Percentiles rank a stretch among this genome's conserved stretches.
phyloP scores from a whole-genome alignment of 2,113 vertebrate genomes.

The Cheirogaleus medius region DNA sequence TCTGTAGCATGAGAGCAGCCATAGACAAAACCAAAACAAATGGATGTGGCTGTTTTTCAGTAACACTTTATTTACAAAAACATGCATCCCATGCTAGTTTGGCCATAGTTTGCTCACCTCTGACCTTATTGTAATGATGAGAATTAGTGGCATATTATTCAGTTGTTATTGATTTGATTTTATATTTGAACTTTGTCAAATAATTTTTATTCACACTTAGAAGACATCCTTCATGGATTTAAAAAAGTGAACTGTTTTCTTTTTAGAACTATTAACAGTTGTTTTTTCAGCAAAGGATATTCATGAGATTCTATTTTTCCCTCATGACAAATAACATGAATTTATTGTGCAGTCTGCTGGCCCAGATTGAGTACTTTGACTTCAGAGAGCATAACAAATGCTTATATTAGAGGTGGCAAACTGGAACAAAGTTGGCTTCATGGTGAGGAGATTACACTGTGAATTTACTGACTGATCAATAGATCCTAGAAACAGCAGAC shows the following conservation, averaged over 20 bases:
- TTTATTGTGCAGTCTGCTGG: slow-evolving; percentile 7
- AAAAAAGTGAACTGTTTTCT: background rate
- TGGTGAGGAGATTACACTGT: background rate
- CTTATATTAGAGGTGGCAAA: background rate
- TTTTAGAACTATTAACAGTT: background rate
- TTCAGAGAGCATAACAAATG: background rate
- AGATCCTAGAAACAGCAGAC: background rate
- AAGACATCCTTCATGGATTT: slow-evolving; percentile 40
- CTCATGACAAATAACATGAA: background rate
- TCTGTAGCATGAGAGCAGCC: background rate
- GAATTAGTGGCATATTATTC: background rate
- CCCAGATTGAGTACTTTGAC: background rate
- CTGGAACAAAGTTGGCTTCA: background rate
- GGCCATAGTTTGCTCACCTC: background rate
- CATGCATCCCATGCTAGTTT: background rate
- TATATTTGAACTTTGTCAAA: slow-evolving; percentile 38
- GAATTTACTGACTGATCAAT: background rate
- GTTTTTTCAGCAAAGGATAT: background rate
- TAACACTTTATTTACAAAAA: slow-evolving; percentile 12
- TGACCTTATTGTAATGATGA: background rate
- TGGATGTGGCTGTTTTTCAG: background rate
- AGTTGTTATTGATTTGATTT: slow-evolving; percentile 30
- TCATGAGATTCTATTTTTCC: background rate
- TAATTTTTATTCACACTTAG: background rate
- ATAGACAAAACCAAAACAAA: background rate